Conservation (phyloP, 2,888 invertebrate genomes). For the Malthinus seriepunctatus region DNA sequence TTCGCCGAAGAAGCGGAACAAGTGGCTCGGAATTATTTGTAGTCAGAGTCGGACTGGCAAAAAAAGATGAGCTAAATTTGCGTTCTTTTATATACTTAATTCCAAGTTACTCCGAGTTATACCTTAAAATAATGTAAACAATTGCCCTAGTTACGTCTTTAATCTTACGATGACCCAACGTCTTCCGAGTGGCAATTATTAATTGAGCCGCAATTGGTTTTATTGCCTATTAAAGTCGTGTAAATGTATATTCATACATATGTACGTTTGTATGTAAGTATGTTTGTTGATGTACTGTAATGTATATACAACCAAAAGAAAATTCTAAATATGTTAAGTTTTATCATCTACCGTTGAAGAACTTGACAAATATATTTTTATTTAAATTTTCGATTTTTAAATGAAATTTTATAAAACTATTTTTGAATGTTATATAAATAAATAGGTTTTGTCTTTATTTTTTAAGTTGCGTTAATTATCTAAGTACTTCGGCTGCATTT, state of each 20-base stretch:
- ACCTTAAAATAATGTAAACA: too few species aligned
- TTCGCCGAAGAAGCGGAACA: too few species aligned
- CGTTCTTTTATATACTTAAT: neutral
- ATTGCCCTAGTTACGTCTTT: slow-evolving; percentile 2
- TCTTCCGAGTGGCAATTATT: slow-evolving; percentile 27
- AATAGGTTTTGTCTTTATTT: slow-evolving; percentile 2
- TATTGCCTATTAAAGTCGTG: slow-evolving; percentile 32
- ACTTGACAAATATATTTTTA: slow-evolving; percentile 22
- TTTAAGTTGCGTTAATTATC: neutral
- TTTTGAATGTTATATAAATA: slow-evolving; percentile 13
- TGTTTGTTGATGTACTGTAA: slow-evolving; percentile 38
- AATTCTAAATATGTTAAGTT: slow-evolving; percentile 33
- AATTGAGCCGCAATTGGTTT: slow-evolving; percentile 24
- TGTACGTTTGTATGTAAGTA: slow-evolving; percentile 34
- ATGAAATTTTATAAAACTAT: slow-evolving; percentile 17
- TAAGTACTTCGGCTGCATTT: neutral
- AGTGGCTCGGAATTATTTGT: too few species aligned
- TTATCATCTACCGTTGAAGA: slow-evolving; percentile 17
- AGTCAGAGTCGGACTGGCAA: too few species aligned
- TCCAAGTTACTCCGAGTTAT: too few species aligned
- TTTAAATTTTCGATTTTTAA: slow-evolving; percentile 10
- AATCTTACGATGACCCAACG: slow-evolving; percentile 20
- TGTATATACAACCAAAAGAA: slow-evolving; percentile 32
- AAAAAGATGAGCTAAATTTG: neutral
- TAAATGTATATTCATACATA: slow-evolving; percentile 30